Percentiles rank a stretch among this genome's conserved stretches.
Evolutionary conservation across 1,140 invertebrate genomes (phyloP).

Genomic region (Hylyphantes graminicola): DNA sequence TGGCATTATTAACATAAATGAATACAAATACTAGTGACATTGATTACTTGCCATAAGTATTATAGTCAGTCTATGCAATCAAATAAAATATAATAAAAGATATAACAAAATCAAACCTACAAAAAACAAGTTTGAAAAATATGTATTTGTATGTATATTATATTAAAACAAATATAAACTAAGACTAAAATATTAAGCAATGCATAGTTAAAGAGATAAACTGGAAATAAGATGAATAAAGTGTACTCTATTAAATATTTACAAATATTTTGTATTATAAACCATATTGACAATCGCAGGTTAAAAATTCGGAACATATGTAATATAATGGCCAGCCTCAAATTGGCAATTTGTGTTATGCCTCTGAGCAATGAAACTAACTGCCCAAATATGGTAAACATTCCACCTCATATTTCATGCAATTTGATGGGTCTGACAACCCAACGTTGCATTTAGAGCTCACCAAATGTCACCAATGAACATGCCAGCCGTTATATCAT

Average conservation of each 20-base stretch:
- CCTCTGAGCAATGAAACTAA: too few species aligned
- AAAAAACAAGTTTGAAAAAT: conserved; percentile 19
- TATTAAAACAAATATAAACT: not conserved
- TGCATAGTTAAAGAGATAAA: not conserved
- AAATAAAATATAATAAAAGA: conserved; percentile 22
- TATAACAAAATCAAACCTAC: conserved; percentile 22
- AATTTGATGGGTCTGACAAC: too few species aligned
- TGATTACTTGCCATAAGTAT: not conserved
- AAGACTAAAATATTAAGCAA: conserved; percentile 8
- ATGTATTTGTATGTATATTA: conserved; percentile 3
- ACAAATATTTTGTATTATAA: not conserved
- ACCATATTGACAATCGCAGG: too few species aligned
- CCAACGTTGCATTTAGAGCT: too few species aligned
- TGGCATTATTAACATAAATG: conserved; percentile 8
- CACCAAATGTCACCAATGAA: too few species aligned
- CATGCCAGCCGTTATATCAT: too few species aligned
- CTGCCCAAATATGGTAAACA: too few species aligned
- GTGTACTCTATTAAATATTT: not conserved
- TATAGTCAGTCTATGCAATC: conserved; percentile 3
- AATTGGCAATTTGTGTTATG: too few species aligned
- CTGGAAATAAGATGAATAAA: not conserved
- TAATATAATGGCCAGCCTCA: too few species aligned
- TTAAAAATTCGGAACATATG: too few species aligned
- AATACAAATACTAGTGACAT: conserved; percentile 19
- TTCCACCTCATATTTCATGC: too few species aligned